These are phyloP conservation scores for Drosophila sproati DNA, from an alignment of 1,140 invertebrate genomes.

Conservation along the genomic window DNA sequence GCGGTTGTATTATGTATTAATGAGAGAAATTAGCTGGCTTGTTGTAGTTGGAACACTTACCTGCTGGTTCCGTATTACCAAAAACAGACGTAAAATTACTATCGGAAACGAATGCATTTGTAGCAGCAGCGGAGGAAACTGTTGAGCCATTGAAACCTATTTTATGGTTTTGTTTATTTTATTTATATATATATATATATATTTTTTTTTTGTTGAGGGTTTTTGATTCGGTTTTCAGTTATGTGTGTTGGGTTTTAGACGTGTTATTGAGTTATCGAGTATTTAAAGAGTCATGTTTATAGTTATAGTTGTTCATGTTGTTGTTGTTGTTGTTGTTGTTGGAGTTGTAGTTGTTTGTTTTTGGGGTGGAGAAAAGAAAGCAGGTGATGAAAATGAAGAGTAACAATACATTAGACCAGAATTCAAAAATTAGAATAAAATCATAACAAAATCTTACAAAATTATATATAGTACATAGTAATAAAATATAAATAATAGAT, in stretches of 20 bases:
- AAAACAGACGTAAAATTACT: constrained; percentile 94
- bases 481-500: constrained; percentile 32
- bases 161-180: constrained; percentile 57
- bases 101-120: constrained; percentile 93
- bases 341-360: constrained; percentile 38
- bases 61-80: constrained; percentile 89
- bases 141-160: constrained; percentile 86
- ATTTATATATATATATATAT: constrained; percentile 41
- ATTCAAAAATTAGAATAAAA: constrained; percentile 59
- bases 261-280: constrained; percentile 28
- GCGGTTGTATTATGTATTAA: constrained; percentile 54
- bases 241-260: constrained; percentile 38
- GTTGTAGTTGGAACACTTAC: constrained; percentile 86
- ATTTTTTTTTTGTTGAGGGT: constrained; percentile 31
- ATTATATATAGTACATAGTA: constrained; percentile 55
- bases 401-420: constrained; percentile 82
- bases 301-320: constrained; percentile 40
- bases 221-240: constrained; percentile 19
- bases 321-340: constrained; percentile 28
- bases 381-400: constrained; percentile 78
- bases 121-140: constrained; percentile 86
- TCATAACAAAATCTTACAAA: constrained; percentile 51
- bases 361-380: constrained; percentile 58
- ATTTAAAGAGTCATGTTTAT: constrained; percentile 40
- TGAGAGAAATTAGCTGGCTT: constrained; percentile 23